These are phyloP conservation scores for Maccullochella peelii DNA, from an alignment of 2,113 vertebrate species.

Conservation along the genomic window DNA sequence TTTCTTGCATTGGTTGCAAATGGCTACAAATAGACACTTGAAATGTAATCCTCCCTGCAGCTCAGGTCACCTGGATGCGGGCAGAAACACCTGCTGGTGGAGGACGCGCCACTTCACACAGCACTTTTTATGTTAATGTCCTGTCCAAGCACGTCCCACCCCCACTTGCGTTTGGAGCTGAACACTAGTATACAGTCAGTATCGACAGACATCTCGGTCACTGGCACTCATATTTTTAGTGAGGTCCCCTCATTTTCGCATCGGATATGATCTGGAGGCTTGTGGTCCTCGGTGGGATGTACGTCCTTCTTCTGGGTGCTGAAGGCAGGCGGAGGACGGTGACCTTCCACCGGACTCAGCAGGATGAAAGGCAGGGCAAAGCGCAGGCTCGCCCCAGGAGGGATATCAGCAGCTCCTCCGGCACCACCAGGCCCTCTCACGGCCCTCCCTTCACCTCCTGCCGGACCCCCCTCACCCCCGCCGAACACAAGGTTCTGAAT, in stretches of 20 bases:
- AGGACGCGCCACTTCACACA: constrained; percentile 55
- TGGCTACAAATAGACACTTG: not conserved
- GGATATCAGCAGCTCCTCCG: constrained; percentile 41
- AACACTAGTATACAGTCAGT: constrained; percentile 18
- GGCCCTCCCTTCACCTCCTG: constrained; percentile 73
- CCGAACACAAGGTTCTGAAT: constrained; percentile 74
- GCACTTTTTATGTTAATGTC: constrained; percentile 77
- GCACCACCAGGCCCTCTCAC: constrained; percentile 25
- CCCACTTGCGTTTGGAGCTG: constrained; percentile 13
- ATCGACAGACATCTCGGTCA: not conserved
- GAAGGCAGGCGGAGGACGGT: constrained; percentile 47
- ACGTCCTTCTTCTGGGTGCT: constrained; percentile 35
- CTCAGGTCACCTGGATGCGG: constrained; percentile 66
- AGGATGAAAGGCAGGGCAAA: constrained; percentile 25
- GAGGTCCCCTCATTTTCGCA: not conserved
- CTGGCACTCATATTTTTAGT: not conserved
- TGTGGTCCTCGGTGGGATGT: constrained; percentile 34
- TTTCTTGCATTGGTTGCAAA: not conserved
- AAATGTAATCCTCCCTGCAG: constrained; percentile 18
- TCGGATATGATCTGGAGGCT: constrained; percentile 68
- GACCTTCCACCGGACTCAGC: constrained; percentile 64
- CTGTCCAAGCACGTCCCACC: constrained; percentile 50
- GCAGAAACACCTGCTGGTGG: constrained; percentile 63
- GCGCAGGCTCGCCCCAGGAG: constrained; percentile 57
- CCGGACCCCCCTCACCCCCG: constrained; percentile 62